phyloP scores from a whole-genome alignment of 1,140 invertebrate genomes.

The Ceratitis capitata region DNA sequence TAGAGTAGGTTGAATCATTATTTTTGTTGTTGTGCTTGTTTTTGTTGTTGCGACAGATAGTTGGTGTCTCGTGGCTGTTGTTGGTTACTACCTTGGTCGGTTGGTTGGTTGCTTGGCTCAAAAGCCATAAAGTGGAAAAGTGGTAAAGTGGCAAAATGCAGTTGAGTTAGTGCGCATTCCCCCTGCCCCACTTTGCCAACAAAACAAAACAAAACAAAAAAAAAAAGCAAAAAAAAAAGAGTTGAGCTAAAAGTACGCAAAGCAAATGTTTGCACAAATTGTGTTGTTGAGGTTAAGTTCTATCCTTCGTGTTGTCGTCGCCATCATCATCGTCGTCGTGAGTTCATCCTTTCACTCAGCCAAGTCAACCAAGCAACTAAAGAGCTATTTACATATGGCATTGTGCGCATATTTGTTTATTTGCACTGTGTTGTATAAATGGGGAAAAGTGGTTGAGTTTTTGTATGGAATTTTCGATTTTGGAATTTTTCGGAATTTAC shows the following conservation, averaged over 20 bases:
- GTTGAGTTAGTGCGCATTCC: not conserved
- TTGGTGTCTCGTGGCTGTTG: not conserved
- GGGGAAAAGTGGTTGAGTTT: too few relatives aligned
- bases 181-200: not conserved
- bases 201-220: too few relatives aligned
- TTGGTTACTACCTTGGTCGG: not conserved
- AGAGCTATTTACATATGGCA: not conserved
- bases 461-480: too few relatives aligned
- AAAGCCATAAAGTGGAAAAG: conserved; percentile 25
- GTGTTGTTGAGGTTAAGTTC: conserved; percentile 31
- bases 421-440: not conserved
- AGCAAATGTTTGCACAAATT: conserved; percentile 21
- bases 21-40: not conserved
- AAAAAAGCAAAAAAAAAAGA: too few relatives aligned
- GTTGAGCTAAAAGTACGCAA: conserved; percentile 1
- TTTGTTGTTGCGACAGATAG: not conserved
- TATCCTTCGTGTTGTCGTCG: too few relatives aligned
- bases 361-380: not conserved
- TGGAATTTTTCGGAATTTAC: too few relatives aligned
- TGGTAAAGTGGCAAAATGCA: conserved; percentile 23
- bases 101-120: not conserved
- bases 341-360: not conserved
- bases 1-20: not conserved
- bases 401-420: not conserved
- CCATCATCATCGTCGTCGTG: too few relatives aligned